Evolutionary conservation across 2,113 vertebrate species (phyloP), one percentile per base, ranked within the genome.

Genomic region (Tragelaphus strepsiceros): DNA sequence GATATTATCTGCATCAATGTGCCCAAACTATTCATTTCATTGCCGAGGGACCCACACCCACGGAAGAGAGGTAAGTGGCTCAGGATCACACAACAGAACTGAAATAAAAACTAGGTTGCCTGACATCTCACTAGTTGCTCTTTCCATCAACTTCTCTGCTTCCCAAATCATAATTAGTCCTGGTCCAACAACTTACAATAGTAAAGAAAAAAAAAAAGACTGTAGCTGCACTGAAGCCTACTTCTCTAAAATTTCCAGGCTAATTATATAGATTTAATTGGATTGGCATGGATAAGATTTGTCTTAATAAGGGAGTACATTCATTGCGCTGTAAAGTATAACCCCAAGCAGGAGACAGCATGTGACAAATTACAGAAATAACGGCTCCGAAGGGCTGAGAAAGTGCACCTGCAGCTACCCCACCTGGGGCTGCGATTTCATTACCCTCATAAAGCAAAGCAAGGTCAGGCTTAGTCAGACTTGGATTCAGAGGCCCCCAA

Each of bases 351-450:
- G 98, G 91, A 97, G 98, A 91, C 89, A 96, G 97, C 71, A 56
- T 85, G 80, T 98, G 97, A 97, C 96, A 96, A 98, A 97, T 97
- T 94, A 91, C 71, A 98, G 97, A 88, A 98, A 97, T 97, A 98
- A 97, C 96, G 95, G 59, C 87, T 90, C 49, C 0, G 11, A 97
- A 74, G 90, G 91, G 89, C 77, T 2, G 0, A 61, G 58, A 58
- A 16, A 30, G 89, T 78, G 59, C 98, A 98, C 98, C 97, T 98
- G 97, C 96, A 96, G 80, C 49, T 2, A 0, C 54, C 90, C 95
- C 96, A 98, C 98, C 97, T 97, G 98, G 96, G 96, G 96, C 98
- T 96, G 92, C 88, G 92, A 96, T 97, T 98, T 98, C 98, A 98
- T 98, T 97, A 80, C 95, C 92, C 95, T 98, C 97, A 54, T 98